Evolutionary conservation across 2,888 invertebrate species (phyloP).

Genomic region (Esperia sulphurella): DNA sequence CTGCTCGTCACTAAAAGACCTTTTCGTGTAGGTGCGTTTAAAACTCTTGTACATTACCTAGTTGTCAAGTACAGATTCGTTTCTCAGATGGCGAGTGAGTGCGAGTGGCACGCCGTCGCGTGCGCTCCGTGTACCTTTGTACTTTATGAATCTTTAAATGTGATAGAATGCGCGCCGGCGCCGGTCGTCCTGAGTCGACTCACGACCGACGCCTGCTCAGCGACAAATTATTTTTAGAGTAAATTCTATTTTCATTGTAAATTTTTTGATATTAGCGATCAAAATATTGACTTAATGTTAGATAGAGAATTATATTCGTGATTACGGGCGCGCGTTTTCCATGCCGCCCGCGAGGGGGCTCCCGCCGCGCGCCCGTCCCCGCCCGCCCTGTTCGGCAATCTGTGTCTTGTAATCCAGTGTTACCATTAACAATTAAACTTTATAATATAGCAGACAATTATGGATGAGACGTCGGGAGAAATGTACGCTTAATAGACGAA

Average conservation of each 20-base stretch:
- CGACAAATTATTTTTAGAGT: conserved; percentile 73
- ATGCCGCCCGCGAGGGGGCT: conserved; percentile 23
- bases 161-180: conserved; percentile 70
- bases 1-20: conserved; percentile 90
- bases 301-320: conserved; percentile 75
- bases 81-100: conserved; percentile 41
- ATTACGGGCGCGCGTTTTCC: conserved; percentile 67
- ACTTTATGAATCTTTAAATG: conserved; percentile 77
- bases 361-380: conserved; percentile 57
- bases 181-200: conserved; percentile 64
- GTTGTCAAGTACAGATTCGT: conserved; percentile 55
- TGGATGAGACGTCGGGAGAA: conserved; percentile 64
- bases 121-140: conserved; percentile 40
- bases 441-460: conserved; percentile 65
- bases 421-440: conserved; percentile 65
- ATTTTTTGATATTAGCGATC: conserved; percentile 75
- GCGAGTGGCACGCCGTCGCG: conserved; percentile 24
- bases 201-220: conserved; percentile 63
- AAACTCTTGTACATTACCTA: conserved; percentile 63
- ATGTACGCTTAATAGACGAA: conserved; percentile 74
- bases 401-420: conserved; percentile 73
- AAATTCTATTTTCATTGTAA: conserved; percentile 78
- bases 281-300: conserved; percentile 72
- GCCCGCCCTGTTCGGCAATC: conserved; percentile 64
- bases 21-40: conserved; percentile 85